Evolutionary conservation across 2,888 invertebrate species (phyloP).

Genomic region (Cactoblastis cactorum): DNA sequence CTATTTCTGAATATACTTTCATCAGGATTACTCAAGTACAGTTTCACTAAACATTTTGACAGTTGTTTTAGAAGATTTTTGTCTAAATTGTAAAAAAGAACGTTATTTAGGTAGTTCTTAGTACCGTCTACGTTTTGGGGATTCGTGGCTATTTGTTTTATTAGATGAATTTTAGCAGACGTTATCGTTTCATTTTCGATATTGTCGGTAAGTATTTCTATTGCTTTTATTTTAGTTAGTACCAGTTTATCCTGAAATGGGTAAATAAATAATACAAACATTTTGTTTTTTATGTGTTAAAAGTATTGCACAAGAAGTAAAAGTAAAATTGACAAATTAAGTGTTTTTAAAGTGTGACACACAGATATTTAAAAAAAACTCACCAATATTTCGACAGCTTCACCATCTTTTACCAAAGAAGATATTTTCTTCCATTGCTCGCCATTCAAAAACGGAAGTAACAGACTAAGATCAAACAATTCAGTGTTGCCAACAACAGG

Average conservation of each 20-base stretch:
- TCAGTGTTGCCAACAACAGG: conserved; percentile 24
- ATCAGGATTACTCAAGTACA: conserved; percentile 33
- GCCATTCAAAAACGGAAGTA: conserved; percentile 53
- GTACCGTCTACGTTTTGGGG: conserved; percentile 32
- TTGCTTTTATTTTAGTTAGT: conserved; percentile 50
- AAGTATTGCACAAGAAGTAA: too few species aligned
- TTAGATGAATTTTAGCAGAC: conserved; percentile 46
- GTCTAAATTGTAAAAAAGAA: conserved; percentile 51
- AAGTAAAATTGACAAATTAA: background rate
- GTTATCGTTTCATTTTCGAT: conserved; percentile 25
- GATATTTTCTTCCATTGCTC: conserved; percentile 52
- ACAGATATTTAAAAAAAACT: conserved; percentile 31
- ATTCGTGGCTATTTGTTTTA: conserved; percentile 43
- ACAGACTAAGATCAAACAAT: conserved; percentile 43
- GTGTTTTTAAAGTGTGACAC: too few species aligned
- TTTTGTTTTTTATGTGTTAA: too few species aligned
- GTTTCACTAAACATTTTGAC: conserved; percentile 52
- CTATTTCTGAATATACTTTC: conserved; percentile 39
- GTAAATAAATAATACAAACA: too few species aligned
- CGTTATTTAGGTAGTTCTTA: conserved; percentile 41
- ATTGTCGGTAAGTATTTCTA: conserved; percentile 36
- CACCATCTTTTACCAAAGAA: conserved; percentile 36
- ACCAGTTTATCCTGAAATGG: conserved; percentile 57
- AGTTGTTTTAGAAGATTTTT: conserved; percentile 44
- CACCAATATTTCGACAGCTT: conserved; percentile 49